A percentile compares a stretch with the other conserved stretches of the same genome.
phyloP scores from a whole-genome alignment of 2,888 invertebrate species.

The Odontocolon sp. region DNA sequence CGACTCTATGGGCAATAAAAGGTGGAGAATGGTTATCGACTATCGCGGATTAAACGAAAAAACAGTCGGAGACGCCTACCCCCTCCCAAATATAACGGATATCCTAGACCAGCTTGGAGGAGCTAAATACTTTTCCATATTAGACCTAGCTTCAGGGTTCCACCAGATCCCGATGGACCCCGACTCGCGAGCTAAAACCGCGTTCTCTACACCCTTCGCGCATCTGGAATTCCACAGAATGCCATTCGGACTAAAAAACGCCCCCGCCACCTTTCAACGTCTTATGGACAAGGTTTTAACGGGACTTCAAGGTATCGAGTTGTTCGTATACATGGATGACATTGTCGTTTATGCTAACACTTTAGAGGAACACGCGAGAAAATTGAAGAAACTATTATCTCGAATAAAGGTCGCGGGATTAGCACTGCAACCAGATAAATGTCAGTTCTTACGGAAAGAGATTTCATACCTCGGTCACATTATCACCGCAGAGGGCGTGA shows the following conservation, averaged over 20 bases:
- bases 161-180: slow-evolving; percentile 3
- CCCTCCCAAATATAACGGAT: not conserved
- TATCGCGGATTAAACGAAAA: slow-evolving; percentile 5
- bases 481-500: too few species aligned
- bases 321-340: too few species aligned
- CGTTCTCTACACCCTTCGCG: too few species aligned
- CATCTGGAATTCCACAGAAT: too few species aligned
- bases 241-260: too few species aligned
- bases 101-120: not conserved
- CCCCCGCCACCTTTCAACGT: too few species aligned
- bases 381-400: not conserved
- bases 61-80: not conserved
- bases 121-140: slow-evolving; percentile 1
- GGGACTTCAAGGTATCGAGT: too few species aligned
- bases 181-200: not conserved
- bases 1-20: slow-evolving; percentile 2
- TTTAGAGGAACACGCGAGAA: too few species aligned
- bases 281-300: too few species aligned
- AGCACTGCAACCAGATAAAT: slow-evolving; percentile 35
- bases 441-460: slow-evolving; percentile 22
- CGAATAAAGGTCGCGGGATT: slow-evolving; percentile 1
- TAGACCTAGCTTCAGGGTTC: slow-evolving; percentile 1
- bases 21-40: slow-evolving; percentile 22
- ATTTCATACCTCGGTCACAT: too few species aligned
- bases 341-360: too few species aligned